Evolutionary conservation across 1,140 invertebrate species (phyloP), one percentile per base, ranked within the genome.

Genomic region (Neodiprion virginianus): DNA sequence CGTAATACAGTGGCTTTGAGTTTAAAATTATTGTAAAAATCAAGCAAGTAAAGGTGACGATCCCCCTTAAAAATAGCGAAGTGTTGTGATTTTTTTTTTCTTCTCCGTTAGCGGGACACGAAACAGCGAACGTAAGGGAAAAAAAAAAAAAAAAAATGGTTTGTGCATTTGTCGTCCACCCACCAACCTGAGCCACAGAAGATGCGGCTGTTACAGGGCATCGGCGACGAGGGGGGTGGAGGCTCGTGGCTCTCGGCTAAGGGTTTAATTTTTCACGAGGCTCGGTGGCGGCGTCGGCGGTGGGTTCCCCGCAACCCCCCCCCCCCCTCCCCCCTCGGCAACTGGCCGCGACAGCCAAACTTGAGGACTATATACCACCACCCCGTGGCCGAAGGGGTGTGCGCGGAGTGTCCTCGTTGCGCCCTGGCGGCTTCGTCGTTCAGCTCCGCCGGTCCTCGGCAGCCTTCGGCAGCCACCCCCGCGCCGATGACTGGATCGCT

Each of bases 341-440:
- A 61, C 53, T 61, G n/a, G 53, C 53, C 53, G 53, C 53, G 53
- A 61, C 53, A 8, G 53, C 53, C 53, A 12, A 61, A 12, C 53
- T 61, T 61, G 53, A 69, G 14, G 68, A 69, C 68, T 40, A 40
- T 28, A 21, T 69, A 69, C 28, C 28, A 69, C 28, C 28, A 40
- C 9, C 68, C 28, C 28, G 68, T 12, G 28, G 68, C 68, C 12
- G 12, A 11, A 14, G 48, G 68, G 48, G 28, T 78, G 78, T 67
- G 68, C 77, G 75, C 53, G 75, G 80, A 76, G 79, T 81, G 8
- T 61, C 53, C 53, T 17, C 53, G 53, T 61, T 61, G n/a, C 53
- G n/a, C 53, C 68, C 28, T 17, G 14, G 28, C 21, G 9, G 28
- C 68, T 17, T 5, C 28, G 28, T 40, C 68, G 68, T 48, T 40